Percentiles rank a stretch among this genome's conserved stretches.
Conservation (phyloP, 2,888 invertebrate species). For the Argyra leucocephala region DNA sequence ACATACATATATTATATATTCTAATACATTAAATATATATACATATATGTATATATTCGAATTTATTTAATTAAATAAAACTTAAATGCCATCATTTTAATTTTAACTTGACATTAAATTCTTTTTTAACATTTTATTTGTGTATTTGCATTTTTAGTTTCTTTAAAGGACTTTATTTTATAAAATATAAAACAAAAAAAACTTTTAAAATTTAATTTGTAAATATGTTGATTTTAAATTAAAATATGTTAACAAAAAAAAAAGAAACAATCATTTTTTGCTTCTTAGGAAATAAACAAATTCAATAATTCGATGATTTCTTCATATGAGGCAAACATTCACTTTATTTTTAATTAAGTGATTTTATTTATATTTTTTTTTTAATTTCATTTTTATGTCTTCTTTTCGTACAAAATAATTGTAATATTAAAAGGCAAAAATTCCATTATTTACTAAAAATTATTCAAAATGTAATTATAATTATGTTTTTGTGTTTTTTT, state of each 20-base stretch:
- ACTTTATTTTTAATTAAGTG: neutral
- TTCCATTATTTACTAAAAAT: constrained; percentile 7
- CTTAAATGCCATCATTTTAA: too few relatives aligned
- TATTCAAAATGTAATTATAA: neutral
- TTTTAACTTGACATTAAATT: too few relatives aligned
- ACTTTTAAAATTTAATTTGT: too few relatives aligned
- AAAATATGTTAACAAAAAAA: neutral
- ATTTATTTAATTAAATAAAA: neutral
- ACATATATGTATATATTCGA: neutral
- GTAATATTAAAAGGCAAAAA: constrained; percentile 9
- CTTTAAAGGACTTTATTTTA: too few relatives aligned
- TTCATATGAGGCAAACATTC: constrained; percentile 7
- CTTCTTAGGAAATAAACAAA: neutral
- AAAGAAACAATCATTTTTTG: too few relatives aligned
- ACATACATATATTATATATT: neutral
- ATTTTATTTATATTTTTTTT: neutral
- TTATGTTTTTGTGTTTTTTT: neutral
- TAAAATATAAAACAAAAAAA: too few relatives aligned
- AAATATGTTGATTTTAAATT: too few relatives aligned
- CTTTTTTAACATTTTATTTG: too few relatives aligned
- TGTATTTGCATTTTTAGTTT: too few relatives aligned
- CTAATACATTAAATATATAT: neutral
- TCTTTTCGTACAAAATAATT: constrained; percentile 10
- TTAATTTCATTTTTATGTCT: neutral
- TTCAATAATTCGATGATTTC: constrained; percentile 8